phyloP scores from a whole-genome alignment of 2,888 invertebrate species.

The Cataglyphis albicans region DNA sequence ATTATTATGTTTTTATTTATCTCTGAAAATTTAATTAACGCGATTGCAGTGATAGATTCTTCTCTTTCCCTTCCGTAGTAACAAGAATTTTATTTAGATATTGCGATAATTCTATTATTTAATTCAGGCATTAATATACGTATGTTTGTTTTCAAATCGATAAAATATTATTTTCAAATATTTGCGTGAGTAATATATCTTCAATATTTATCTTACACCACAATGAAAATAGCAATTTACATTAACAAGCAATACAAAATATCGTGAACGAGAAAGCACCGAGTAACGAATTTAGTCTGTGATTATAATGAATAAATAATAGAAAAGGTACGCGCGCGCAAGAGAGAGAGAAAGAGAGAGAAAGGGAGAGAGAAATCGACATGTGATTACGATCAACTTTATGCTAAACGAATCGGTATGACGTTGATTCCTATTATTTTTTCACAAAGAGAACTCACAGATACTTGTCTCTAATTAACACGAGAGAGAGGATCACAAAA shows the following conservation, averaged over 20 bases:
- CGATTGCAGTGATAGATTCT: neutral
- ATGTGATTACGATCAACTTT: conserved; percentile 36
- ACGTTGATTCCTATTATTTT: conserved; percentile 47
- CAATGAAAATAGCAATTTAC: neutral
- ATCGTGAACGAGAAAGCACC: neutral
- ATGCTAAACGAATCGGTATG: conserved; percentile 45
- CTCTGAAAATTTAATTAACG: neutral
- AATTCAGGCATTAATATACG: conserved; percentile 15
- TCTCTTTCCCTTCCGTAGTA: neutral
- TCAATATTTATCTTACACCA: neutral
- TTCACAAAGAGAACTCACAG: conserved; percentile 27
- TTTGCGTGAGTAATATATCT: neutral
- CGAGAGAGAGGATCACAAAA: conserved; percentile 34
- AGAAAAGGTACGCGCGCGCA: neutral
- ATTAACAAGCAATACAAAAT: neutral
- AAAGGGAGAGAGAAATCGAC: conserved; percentile 19
- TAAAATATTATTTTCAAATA: conserved; percentile 8
- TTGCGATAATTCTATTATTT: conserved; percentile 13
- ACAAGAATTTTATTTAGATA: neutral
- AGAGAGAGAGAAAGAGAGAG: neutral
- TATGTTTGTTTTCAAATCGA: neutral
- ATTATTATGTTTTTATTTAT: neutral
- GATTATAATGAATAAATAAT: conserved; percentile 7
- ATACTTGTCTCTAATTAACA: conserved; percentile 50
- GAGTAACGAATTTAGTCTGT: neutral